A percentile compares a stretch with the other conserved stretches of the same genome.
Evolutionary conservation across 2,113 vertebrate genomes (phyloP).

Genomic region (Illadopsis cleaveri): DNA sequence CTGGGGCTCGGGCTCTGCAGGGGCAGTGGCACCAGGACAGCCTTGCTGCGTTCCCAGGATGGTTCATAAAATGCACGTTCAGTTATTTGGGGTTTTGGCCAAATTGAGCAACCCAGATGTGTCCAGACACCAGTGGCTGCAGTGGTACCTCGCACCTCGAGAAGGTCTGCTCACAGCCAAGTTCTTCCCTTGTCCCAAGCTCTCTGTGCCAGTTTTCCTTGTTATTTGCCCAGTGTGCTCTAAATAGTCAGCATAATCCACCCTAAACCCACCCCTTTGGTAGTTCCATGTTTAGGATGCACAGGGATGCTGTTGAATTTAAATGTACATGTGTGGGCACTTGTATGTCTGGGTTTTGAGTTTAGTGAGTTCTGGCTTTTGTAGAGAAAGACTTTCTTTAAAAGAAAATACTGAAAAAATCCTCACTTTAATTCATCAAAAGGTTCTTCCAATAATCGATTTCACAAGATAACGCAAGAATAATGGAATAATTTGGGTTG

Average conservation of each 20-base stretch:
- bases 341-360: neutral
- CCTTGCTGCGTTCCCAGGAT: neutral
- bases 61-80: neutral
- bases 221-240: neutral
- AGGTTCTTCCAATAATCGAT: neutral
- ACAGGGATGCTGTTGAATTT: neutral
- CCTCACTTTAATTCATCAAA: neutral
- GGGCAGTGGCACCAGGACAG: neutral
- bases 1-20: neutral
- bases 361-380: neutral
- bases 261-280: neutral
- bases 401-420: neutral
- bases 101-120: neutral
- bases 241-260: neutral
- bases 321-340: neutral
- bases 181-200: neutral
- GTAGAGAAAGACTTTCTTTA: neutral
- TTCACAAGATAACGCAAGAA: accelerated
- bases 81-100: neutral
- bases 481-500: neutral
- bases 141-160: accelerated
- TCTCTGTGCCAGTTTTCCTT: neutral
- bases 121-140: neutral
- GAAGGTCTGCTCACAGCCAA: no score
- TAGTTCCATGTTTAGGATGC: neutral